A percentile compares a stretch with the other conserved stretches of the same genome.
Evolutionary conservation across 2,113 vertebrate genomes (phyloP).

Genomic region (Tragelaphus strepsiceros): DNA sequence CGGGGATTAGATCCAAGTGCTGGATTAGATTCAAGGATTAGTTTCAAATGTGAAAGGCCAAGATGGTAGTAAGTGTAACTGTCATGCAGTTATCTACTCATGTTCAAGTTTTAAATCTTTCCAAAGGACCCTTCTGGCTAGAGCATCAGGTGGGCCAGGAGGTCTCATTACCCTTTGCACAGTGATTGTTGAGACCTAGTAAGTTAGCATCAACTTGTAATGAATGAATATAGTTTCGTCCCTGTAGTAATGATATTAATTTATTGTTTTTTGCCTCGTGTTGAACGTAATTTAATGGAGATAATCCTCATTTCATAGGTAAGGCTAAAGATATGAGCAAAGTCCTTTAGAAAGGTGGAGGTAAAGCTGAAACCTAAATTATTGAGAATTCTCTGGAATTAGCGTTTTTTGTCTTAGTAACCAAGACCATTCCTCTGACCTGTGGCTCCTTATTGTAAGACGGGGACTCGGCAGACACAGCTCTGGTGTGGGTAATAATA

Average conservation of each 20-base stretch:
- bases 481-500: not conserved
- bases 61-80: not conserved
- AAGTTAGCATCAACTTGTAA: not conserved
- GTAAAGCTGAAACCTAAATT: not conserved
- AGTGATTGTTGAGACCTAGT: not conserved
- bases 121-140: not conserved
- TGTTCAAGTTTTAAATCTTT: not conserved
- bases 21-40: not conserved
- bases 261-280: not conserved
- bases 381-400: too few relatives aligned
- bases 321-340: not conserved
- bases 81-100: not conserved
- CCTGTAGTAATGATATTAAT: not conserved
- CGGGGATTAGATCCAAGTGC: not conserved
- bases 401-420: not conserved
- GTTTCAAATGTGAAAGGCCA: not conserved
- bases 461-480: too few relatives aligned
- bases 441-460: not conserved
- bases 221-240: not conserved
- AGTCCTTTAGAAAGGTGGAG: not conserved
- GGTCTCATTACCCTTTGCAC: rapidly evolving
- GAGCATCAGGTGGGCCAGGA: not conserved
- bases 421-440: not conserved
- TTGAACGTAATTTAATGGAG: not conserved
- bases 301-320: not conserved